Base-by-base conservation (phyloP, 2,888 invertebrate genomes). In the Alcis repandata region DNA sequence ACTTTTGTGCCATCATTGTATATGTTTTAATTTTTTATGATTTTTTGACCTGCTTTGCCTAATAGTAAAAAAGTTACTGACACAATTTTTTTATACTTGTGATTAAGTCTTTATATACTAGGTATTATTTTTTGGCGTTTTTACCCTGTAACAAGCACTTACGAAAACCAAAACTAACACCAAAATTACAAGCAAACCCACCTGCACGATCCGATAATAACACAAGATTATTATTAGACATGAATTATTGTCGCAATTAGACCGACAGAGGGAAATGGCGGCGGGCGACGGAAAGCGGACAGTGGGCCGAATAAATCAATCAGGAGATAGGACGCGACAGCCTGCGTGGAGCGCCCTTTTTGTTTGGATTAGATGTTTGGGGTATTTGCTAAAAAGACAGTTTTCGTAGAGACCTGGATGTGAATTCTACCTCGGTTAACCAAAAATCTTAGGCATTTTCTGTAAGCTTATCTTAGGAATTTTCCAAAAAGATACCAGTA, bases 171-270 rank as follows among this genome's bases (percentile, higher is more conserved):
- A 41, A 41, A 43, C 1, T 11, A 4, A 43, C 13, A 27, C 7
- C 6, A 1, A 11, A 49, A 32, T 17, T 4, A 6, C 33, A 51
- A 63, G 54, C 60, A 59, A 43, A 32, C 22, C 54, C 72, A 71
- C 63, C 63, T 53, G 22, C 9, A 32, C 70, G 64, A 71, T 84
- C 87, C 86, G 89, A 90, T 90, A 89, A 88, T 90, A 89, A 87
- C 84, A 80, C 86, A 89, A 90, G 91, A 91, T 90, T 90, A 91
- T 88, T 88, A 89, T 89, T 88, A 87, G 88, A 87, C 89, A 87
- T 92, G 92, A 92, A 88, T 92, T 92, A 92, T 91, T 72, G 82
- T 84, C 68, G 91, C 91, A 92, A 92, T 92, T 92, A 92, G 86
- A 70, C 79, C 79, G 88, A 88, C 90, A 87, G 74, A 70, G 88